Percentiles rank a stretch among this genome's conserved stretches.
Evolutionary conservation across 2,888 invertebrate species (phyloP).

Genomic region (Ypsolopha scabrella): DNA sequence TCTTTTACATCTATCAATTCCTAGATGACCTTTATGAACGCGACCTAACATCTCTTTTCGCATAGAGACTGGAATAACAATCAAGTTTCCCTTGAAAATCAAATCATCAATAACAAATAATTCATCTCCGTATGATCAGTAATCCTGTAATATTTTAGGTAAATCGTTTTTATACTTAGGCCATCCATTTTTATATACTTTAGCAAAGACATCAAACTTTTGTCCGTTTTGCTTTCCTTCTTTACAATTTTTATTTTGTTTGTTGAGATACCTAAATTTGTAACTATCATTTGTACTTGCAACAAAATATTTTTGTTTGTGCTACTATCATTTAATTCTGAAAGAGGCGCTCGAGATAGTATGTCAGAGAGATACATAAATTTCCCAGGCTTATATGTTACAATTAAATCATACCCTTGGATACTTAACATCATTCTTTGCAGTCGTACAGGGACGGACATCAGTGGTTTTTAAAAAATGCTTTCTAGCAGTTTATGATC

Average conservation of each 20-base stretch:
- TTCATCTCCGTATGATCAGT: background rate
- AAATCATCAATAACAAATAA: conserved; percentile 2
- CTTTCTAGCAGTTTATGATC: conserved; percentile 23
- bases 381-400: conserved; percentile 18
- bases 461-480: conserved; percentile 17
- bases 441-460: conserved; percentile 12
- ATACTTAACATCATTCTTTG: conserved; percentile 18
- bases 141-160: background rate
- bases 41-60: conserved; percentile 4
- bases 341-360: conserved; percentile 15
- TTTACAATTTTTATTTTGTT: background rate
- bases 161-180: background rate
- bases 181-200: conserved; percentile 1
- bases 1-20: conserved; percentile 7
- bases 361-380: conserved; percentile 19
- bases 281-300: background rate
- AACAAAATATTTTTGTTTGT: conserved; percentile 1
- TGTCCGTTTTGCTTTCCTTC: background rate
- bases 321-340: background rate
- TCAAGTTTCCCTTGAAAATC: conserved; percentile 5
- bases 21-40: conserved; percentile 8
- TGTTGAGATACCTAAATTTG: background rate
- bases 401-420: conserved; percentile 15
- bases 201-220: background rate
- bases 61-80: background rate